These are phyloP conservation scores for Danio albolineatus DNA, from an alignment of 2,797 vertebrate genomes.

Conservation along the genomic window DNA sequence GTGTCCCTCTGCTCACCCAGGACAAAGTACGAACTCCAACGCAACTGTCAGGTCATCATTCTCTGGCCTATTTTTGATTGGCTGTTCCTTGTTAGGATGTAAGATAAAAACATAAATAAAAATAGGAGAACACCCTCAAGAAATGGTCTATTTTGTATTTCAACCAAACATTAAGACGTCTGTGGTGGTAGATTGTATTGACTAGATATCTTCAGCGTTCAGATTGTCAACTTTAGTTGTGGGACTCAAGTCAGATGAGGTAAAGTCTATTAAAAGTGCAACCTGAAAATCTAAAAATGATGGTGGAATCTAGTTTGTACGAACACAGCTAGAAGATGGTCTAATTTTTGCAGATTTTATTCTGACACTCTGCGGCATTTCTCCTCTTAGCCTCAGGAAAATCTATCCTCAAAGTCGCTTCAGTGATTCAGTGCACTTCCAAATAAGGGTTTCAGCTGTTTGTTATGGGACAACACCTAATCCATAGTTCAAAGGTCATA, in stretches of 20 bases:
- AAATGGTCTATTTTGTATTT: not conserved
- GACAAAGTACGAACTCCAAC: constrained; percentile 85
- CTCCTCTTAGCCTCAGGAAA: not conserved
- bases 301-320: not conserved
- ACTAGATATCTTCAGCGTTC: not conserved
- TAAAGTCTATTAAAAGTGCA: not conserved
- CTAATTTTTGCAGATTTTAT: not conserved
- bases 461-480: constrained; percentile 33
- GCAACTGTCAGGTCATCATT: constrained; percentile 71
- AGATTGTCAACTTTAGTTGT: not conserved
- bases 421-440: not conserved
- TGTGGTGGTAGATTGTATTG: not conserved
- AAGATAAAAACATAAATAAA: constrained; percentile 52
- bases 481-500: constrained; percentile 51
- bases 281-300: not conserved
- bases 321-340: not conserved
- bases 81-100: constrained; percentile 61
- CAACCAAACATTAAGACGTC: not conserved
- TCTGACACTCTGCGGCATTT: not conserved
- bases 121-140: constrained; percentile 42
- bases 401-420: not conserved
- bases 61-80: constrained; percentile 66
- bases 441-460: constrained; percentile 13
- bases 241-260: not conserved
- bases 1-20: constrained; percentile 64